phyloP scores from a whole-genome alignment of 2,888 invertebrate species.

The Kryphioiulus occultus region DNA sequence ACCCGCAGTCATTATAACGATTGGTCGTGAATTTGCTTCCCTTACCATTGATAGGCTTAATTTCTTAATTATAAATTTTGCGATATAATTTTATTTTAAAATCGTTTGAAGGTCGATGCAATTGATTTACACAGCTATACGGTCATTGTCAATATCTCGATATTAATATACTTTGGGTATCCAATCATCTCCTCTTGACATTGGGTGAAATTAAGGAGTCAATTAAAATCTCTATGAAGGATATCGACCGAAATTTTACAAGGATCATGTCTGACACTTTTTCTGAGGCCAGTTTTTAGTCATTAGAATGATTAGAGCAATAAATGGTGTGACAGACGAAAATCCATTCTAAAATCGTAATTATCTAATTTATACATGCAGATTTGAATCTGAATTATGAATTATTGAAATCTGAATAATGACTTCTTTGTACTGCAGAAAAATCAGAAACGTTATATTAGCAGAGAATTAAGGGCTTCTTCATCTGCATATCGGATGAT shows the following conservation, averaged over 20 bases:
- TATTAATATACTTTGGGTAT: not conserved
- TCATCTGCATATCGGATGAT: too few species aligned
- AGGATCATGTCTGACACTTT: not conserved
- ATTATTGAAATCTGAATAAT: too few species aligned
- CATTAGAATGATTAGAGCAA: too few species aligned
- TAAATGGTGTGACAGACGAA: not conserved
- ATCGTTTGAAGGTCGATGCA: not conserved
- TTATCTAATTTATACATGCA: too few species aligned
- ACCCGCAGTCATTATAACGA: not conserved
- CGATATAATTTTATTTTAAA: not conserved
- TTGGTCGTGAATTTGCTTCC: not conserved
- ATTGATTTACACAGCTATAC: not conserved
- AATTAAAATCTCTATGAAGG: too few species aligned
- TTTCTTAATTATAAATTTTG: not conserved
- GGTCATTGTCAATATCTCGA: not conserved
- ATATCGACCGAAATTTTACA: too few species aligned
- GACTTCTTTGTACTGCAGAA: too few species aligned
- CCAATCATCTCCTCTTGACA: not conserved
- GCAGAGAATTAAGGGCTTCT: too few species aligned
- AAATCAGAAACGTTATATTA: too few species aligned
- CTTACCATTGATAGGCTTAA: not conserved
- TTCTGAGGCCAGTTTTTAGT: not conserved
- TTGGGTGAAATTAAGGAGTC: not conserved
- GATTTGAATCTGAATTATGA: too few species aligned
- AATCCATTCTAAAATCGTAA: too few species aligned